These are phyloP conservation scores for Falco biarmicus DNA, from an alignment of 2,797 vertebrate species.

Conservation along the genomic window DNA sequence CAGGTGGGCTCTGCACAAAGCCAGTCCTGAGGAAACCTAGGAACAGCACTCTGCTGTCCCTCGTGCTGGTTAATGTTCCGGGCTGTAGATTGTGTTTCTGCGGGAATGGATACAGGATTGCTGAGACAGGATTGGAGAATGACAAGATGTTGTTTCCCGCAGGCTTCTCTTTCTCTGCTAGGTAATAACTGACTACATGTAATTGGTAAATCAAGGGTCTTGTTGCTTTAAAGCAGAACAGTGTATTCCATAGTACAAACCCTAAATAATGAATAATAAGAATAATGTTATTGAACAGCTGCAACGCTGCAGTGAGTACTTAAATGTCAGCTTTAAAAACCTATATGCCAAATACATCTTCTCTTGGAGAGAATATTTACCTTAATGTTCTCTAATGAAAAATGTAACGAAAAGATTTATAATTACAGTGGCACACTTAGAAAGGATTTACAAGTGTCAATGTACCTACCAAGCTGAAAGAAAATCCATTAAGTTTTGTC, in stretches of 20 bases:
- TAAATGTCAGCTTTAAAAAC: conserved; percentile 48
- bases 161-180: neutral
- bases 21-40: neutral
- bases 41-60: accelerated
- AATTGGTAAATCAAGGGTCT: neutral
- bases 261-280: conserved; percentile 37
- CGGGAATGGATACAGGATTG: neutral
- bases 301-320: neutral
- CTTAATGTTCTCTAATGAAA: conserved; percentile 47
- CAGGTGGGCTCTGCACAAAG: neutral
- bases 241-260: neutral
- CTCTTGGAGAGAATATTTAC: conserved; percentile 32
- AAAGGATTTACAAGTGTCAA: conserved; percentile 51
- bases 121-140: neutral
- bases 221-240: neutral
- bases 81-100: neutral
- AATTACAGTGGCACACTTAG: conserved; percentile 43
- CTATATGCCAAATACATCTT: conserved; percentile 46
- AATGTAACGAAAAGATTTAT: conserved; percentile 57
- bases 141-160: neutral
- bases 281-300: conserved; percentile 46
- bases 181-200: neutral
- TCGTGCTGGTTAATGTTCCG: neutral
- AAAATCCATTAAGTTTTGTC: conserved; percentile 52
- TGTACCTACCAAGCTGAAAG: conserved; percentile 34